Base-by-base conservation (phyloP, 2,888 invertebrate species). In the Tiliacea aurago region DNA sequence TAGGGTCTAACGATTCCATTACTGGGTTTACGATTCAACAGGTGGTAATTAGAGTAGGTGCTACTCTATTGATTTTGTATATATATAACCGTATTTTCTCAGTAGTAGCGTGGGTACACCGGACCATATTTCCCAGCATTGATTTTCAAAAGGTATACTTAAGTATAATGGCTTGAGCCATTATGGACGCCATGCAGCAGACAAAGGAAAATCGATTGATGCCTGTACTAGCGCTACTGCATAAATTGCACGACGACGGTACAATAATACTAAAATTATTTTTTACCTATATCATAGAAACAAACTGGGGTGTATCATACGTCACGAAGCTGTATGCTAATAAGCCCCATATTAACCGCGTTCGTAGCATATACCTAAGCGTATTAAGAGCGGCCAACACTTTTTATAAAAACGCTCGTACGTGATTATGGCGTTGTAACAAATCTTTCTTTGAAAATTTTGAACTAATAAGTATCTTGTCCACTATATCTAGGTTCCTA, bases 131-230 rank as follows among this genome's bases (percentile, higher is more conserved):
- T 18, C 58, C 15, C 43, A 41, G 41, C 20, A 37, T 70, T 28
- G 41, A 64, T 72, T 72, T 51, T 58, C 64, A 28, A 49, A 64
- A 58, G 43, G 47, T 59, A 59, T 70, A 70, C 41, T 64, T 70
- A 59, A 28, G 61, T 69, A 69, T 69, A 71, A 76, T 76, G 37
- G 45, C 63, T 76, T 58, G 49, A 37, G 63, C 45, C 3, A 76
- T 76, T 76, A 76, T 23, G 63, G 51, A 33, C 58, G 76, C 15
- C 63, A 47, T 59, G 41, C 45, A 33, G 37, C 53, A 64, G 76
- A 71, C 63, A 76, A 76, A 76, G 37, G 47, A 64, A 76, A 70
- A 76, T 76, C 76, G 61, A 75, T 75, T 43, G 61, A 28, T 43
- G 20, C 15, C 13, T 33, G 53, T 61, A 41, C 53, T 64, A 20